Conservation (phyloP, 2,888 invertebrate species). For the Andrena hattorfiana region DNA sequence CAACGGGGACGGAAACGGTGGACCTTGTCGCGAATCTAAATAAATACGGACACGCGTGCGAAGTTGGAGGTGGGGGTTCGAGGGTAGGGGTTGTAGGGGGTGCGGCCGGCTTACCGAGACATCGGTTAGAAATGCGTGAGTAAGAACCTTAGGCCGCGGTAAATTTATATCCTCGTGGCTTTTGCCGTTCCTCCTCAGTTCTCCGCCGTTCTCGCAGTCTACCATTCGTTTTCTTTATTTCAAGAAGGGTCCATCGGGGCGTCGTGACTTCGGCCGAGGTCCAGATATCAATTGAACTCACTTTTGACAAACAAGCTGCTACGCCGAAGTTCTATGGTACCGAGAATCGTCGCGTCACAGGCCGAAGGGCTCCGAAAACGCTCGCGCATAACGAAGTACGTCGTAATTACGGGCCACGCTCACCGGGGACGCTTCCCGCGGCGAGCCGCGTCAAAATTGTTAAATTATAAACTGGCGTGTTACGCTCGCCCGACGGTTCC, state of each 20-base stretch:
- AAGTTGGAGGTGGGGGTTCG: conserved; percentile 52
- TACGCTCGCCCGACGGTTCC: conserved; percentile 11
- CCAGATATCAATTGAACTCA: too few species aligned
- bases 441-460: conserved; percentile 3
- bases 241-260: neutral
- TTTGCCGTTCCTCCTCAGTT: conserved; percentile 8
- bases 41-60: conserved; percentile 73
- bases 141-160: conserved; percentile 74
- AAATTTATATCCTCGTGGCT: conserved; percentile 70
- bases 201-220: neutral
- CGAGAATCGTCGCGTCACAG: neutral
- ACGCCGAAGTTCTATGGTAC: neutral
- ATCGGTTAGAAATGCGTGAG: conserved; percentile 80
- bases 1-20: conserved; percentile 45
- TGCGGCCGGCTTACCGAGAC: conserved; percentile 68
- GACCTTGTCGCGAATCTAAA: conserved; percentile 79
- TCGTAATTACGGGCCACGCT: conserved; percentile 5
- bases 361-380: conserved; percentile 8
- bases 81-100: conserved; percentile 63
- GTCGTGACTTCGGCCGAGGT: too few species aligned
- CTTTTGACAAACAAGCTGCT: neutral
- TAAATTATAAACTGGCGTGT: conserved; percentile 33
- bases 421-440: conserved; percentile 11
- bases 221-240: neutral
- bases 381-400: conserved; percentile 12